Evolutionary conservation across 2,888 invertebrate species (phyloP).

Genomic region (Pammene aurita): DNA sequence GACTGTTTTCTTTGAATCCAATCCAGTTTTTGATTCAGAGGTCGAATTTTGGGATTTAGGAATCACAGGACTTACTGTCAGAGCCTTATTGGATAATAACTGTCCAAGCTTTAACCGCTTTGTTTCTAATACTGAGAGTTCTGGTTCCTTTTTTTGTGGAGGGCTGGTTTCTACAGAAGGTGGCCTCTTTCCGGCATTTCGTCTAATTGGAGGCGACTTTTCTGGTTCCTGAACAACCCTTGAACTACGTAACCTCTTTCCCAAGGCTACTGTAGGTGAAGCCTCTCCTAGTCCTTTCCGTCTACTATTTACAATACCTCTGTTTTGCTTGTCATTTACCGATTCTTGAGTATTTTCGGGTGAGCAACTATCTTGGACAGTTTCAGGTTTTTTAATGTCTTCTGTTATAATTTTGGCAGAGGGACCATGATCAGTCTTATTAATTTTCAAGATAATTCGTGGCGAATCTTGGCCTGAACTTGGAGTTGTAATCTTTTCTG

Average conservation of each 20-base stretch:
- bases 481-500: conserved; percentile 68
- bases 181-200: conserved; percentile 64
- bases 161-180: conserved; percentile 60
- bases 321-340: conserved; percentile 63
- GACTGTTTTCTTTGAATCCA: conserved; percentile 61
- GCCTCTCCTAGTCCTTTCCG: conserved; percentile 60
- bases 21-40: conserved; percentile 57
- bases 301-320: conserved; percentile 62
- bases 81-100: conserved; percentile 69
- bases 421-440: conserved; percentile 83
- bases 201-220: conserved; percentile 57
- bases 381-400: conserved; percentile 62
- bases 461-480: conserved; percentile 80
- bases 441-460: conserved; percentile 86
- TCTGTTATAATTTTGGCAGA: conserved; percentile 79
- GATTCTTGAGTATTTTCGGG: conserved; percentile 62
- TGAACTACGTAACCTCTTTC: conserved; percentile 75
- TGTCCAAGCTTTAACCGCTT: conserved; percentile 77
- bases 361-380: conserved; percentile 52
- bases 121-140: conserved; percentile 66
- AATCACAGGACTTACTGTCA: conserved; percentile 67
- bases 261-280: conserved; percentile 60
- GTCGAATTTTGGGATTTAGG: conserved; percentile 57
- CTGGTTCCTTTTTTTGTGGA: conserved; percentile 63
- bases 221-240: conserved; percentile 70